Base-by-base conservation (phyloP, 2,113 vertebrate genomes). In the Apodemus speciosus region DNA sequence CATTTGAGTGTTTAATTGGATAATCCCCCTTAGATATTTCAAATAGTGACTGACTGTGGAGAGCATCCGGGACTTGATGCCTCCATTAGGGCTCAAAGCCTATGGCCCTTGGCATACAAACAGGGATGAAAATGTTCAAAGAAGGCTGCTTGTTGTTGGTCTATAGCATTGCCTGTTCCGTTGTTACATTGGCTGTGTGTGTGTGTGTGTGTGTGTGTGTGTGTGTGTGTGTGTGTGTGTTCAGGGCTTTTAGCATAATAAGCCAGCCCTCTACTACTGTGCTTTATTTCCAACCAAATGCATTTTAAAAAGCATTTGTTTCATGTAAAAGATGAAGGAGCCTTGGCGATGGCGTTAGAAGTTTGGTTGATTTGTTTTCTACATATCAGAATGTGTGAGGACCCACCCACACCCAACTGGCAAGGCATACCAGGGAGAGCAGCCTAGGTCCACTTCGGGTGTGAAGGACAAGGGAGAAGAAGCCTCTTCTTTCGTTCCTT, bases 1-100 rank as follows among this genome's bases (percentile, higher is more conserved):
- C 91, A 58, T 85, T 46, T 66, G 88, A 81, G 71, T 25, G 3
- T 93, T 91, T 92, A 86, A 93, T 92, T 95, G 91, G 64, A 66
- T 80, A n/a, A 80, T 94, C 46, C 79, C 80, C 32, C 60, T 84
- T 64, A 88, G 35, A 62, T 62, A 88, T 80, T 84, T 81, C 89
- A 46, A 43, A 20, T 60, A 53, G 81, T 71, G 86, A 38, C 72
- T 81, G 64, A 40, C 81, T 23, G 35, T 77, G n/a, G 35, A 8
- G 51, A 77, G 56, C 51, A 51, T 30, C n/a, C 38, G 83, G 15
- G 40, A 85, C 21, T 7, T 46, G 40, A 88, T 73, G 86, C 72
- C 86, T 90, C 53, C 2, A 13, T 68, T 77, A 32, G 3, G 68
- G 21, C 40, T 66, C 68, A 58, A 43, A 60, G 66, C 49, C 14